Evolutionary conservation across 2,113 vertebrate species (phyloP), one percentile per base, ranked within the genome.

Genomic region (Podarcis cretensis): DNA sequence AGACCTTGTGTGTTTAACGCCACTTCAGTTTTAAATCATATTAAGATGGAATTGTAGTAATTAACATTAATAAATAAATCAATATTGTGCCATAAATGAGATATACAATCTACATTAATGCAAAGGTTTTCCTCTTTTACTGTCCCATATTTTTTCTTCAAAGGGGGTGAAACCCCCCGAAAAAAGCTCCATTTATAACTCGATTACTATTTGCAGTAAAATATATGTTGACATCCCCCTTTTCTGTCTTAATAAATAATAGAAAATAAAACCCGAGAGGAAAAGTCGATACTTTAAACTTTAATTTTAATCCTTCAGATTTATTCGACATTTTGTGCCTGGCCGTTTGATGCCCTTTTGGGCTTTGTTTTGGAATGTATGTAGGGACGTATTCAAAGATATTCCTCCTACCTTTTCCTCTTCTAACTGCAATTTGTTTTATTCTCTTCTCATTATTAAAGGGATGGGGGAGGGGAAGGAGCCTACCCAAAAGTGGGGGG

Each of bases 31-130:
- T 96, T 96, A 90, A 92, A 97, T 97, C 96, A 96, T 96, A 94
- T 96, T 97, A 96, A 97, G 96, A 95, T 96, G 93, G 95, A 94
- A 91, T 95, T 90, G 81, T 93, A 96, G 92, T 96, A 95, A 96
- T 97, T 96, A 96, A 93, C 95, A 95, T 96, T 96, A 97, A 97
- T 97, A 97, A 96, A 97, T 97, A 97, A 97, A 97, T 97, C 96
- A 97, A 97, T 97, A 96, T 94, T 95, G 90, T 63, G 90, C 93
- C 94, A 96, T 97, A 96, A 97, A 97, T 75, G 95, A 97, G 95
- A 96, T 96, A 94, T 95, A 96, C 93, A 96, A 85, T 93, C 93
- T 94, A 91, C 95, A 95, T 95, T 95, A 95, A 93, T 93, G 94
- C 86, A 91, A 95, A 95, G 90, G 93, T 86, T 91, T 93, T 90